These are phyloP conservation scores for Gadopsis marmoratus DNA, from an alignment of 2,797 vertebrate species.

Conservation along the genomic window DNA sequence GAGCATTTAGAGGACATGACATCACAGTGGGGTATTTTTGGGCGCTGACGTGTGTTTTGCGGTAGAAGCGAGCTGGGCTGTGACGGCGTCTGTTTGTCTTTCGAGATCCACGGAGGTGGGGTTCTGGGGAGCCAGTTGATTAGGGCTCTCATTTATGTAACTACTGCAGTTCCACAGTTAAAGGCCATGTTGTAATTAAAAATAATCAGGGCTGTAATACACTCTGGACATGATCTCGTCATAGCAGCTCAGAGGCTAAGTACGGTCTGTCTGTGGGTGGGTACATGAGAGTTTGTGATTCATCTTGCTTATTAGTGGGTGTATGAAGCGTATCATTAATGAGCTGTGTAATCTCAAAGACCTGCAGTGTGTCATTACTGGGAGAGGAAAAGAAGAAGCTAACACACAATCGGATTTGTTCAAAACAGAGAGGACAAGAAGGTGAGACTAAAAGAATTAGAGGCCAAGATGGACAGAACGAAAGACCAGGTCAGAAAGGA, in stretches of 20 bases:
- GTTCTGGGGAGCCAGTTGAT: conserved; percentile 59
- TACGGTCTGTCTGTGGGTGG: conserved; percentile 28
- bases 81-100: conserved; percentile 69
- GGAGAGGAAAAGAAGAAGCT: conserved; percentile 30
- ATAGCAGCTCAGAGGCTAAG: conserved; percentile 46
- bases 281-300: conserved; percentile 53
- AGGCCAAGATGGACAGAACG: not conserved
- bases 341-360: conserved; percentile 63
- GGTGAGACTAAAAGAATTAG: conserved; percentile 3
- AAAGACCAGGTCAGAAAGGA: not conserved
- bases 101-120: conserved; percentile 34
- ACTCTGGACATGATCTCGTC: conserved; percentile 45
- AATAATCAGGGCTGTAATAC: conserved; percentile 64
- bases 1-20: conserved; percentile 72
- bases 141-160: conserved; percentile 60
- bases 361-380: conserved; percentile 55
- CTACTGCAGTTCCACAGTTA: conserved; percentile 51
- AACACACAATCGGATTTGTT: conserved; percentile 20
- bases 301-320: conserved; percentile 57
- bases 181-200: conserved; percentile 61
- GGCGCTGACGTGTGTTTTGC: conserved; percentile 63
- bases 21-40: conserved; percentile 64
- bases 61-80: conserved; percentile 53
- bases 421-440: conserved; percentile 14
- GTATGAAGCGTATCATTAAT: conserved; percentile 60